Evolutionary conservation across 2,888 invertebrate species (phyloP).

Genomic region (Linhomoeus sp.): DNA sequence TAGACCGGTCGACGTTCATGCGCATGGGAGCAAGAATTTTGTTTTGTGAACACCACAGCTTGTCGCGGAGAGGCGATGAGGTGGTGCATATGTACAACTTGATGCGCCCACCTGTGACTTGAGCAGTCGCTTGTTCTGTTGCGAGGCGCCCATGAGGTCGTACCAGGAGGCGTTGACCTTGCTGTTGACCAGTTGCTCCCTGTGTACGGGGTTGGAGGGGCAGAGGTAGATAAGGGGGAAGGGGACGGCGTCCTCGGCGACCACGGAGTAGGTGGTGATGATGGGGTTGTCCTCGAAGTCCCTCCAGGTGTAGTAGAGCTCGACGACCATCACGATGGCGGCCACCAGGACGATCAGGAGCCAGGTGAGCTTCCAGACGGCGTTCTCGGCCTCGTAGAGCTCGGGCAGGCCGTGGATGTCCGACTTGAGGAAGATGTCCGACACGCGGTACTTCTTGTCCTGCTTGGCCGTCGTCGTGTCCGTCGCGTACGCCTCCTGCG

Average conservation of each 20-base stretch:
- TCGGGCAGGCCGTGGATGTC: constrained; percentile 1
- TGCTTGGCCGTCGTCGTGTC: background rate
- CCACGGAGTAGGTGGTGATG: background rate
- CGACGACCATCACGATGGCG: background rate
- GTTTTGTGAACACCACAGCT: no score
- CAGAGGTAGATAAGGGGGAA: background rate
- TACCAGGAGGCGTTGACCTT: background rate
- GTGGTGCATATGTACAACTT: no score
- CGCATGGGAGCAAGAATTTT: no score
- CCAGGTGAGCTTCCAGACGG: background rate
- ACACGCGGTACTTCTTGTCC: background rate
- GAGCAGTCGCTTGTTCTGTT: no score
- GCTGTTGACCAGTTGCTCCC: background rate
- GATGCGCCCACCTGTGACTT: no score
- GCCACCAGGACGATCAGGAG: background rate
- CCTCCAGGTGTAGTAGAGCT: background rate
- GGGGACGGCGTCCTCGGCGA: background rate
- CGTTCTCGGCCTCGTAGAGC: background rate
- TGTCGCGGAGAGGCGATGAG: no score
- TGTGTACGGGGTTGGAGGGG: background rate
- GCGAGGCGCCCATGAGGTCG: no score
- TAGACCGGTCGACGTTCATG: no score
- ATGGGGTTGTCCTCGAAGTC: background rate
- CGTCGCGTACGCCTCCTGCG: background rate
- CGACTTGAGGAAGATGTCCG: background rate